Evolutionary conservation across 2,888 invertebrate genomes (phyloP).

Genomic region (Athalia cordata): DNA sequence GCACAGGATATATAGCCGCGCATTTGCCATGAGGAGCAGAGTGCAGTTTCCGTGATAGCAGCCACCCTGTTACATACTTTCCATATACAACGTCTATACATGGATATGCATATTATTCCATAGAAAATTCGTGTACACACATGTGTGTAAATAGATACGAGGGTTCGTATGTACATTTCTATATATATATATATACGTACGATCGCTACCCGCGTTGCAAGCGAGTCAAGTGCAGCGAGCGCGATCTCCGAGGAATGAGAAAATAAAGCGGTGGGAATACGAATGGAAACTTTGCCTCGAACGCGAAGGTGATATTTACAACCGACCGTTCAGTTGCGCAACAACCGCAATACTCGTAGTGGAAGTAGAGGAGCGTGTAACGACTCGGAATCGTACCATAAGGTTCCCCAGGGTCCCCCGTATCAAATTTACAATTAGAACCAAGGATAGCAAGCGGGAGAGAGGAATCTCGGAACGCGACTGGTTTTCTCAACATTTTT

Average conservation of each 20-base stretch:
- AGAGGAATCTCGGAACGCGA: conserved; percentile 22
- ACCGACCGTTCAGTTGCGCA: conserved; percentile 24
- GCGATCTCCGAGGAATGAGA: conserved; percentile 9
- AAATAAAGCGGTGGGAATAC: conserved; percentile 29
- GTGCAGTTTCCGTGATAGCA: too few relatives aligned
- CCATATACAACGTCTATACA: too few relatives aligned
- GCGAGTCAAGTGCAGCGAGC: too few relatives aligned
- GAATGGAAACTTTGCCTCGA: conserved; percentile 41
- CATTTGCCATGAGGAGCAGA: too few relatives aligned
- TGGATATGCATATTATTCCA: too few relatives aligned
- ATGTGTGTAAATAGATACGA: too few relatives aligned
- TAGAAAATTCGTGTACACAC: too few relatives aligned
- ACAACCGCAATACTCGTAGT: background rate
- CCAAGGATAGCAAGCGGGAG: conserved; percentile 8
- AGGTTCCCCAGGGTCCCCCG: background rate
- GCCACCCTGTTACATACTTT: too few relatives aligned
- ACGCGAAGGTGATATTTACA: conserved; percentile 40
- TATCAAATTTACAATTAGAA: conserved; percentile 22
- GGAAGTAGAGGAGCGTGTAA: background rate
- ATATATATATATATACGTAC: too few relatives aligned
- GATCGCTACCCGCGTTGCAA: too few relatives aligned
- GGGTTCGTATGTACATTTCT: too few relatives aligned
- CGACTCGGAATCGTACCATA: conserved; percentile 5
- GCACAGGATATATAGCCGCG: background rate
- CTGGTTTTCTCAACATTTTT: background rate